Percentiles rank a stretch among this genome's conserved stretches.
Evolutionary conservation across 1,140 invertebrate species (phyloP).

Genomic region (Manduca sexta): DNA sequence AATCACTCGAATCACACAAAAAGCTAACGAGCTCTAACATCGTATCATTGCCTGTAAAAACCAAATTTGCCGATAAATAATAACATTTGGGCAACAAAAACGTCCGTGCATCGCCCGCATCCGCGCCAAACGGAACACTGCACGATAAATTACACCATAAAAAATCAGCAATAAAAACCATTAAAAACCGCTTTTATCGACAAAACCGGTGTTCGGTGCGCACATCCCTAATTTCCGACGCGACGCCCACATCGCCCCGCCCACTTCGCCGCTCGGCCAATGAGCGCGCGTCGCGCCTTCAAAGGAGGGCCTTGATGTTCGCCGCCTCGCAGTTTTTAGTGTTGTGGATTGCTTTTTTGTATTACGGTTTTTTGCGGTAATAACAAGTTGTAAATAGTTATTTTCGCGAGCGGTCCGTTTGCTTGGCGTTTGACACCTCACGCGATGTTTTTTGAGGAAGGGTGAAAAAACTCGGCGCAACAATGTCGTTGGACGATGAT

Average conservation of each 20-base stretch:
- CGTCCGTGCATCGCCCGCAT: conserved; percentile 13
- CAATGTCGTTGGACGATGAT: conserved; percentile 12
- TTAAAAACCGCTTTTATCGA: conserved; percentile 50
- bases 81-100: background rate
- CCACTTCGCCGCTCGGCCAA: conserved; percentile 43
- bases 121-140: conserved; percentile 39
- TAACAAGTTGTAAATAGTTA: conserved; percentile 27
- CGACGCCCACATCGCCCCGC: conserved; percentile 41
- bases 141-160: conserved; percentile 37
- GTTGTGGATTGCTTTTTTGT: conserved; percentile 61
- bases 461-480: too few relatives aligned
- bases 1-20: too few relatives aligned
- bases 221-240: conserved; percentile 38
- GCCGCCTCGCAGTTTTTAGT: conserved; percentile 55
- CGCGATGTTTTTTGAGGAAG: conserved; percentile 33
- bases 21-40: too few relatives aligned
- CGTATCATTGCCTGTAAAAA: background rate
- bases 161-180: conserved; percentile 27
- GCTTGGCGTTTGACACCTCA: conserved; percentile 50
- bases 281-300: conserved; percentile 17
- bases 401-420: conserved; percentile 24
- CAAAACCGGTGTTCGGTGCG: conserved; percentile 30
- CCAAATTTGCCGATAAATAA: background rate
- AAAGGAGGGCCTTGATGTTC: conserved; percentile 29
- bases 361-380: conserved; percentile 39